Base-by-base conservation (phyloP, 2,888 invertebrate species). In the Schrankia costaestrigalis region DNA sequence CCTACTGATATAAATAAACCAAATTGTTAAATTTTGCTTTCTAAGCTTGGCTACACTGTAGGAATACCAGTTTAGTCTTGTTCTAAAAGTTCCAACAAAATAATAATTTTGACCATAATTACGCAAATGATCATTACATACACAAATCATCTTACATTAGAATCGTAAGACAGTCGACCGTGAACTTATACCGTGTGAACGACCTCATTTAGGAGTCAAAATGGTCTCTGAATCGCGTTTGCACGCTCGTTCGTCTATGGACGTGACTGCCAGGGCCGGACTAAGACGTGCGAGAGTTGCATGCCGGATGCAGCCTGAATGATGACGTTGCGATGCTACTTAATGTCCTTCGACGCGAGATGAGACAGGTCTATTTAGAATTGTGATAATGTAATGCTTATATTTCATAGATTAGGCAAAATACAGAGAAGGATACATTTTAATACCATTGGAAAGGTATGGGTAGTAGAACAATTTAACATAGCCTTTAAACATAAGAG, bases 131-230 rank as follows among this genome's bases (percentile, higher is more conserved):
- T 36, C 33, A 37, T 33, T 38, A 35, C 3, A 11, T 25, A 41
- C 24, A 35, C 3, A 26, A 33, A 14, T 43, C 55, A 48, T 51
- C 48, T 39, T 46, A 48, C 55, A 51, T 52, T 33, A 41, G 35
- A 26, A 25, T 48, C 36, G 42, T 45, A 30, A 44, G 44, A 42
- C 31, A 40, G 44, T 37, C 55, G 55, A 44, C 55, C 55, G 26
- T 55, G 55, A 55, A 55, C 55, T 41, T 46, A 19, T 27, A 38
- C 23, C 48, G 52, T 55, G 55, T 55, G 55, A 85, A 84, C 71
- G 83, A 84, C 81, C 85, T 81, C 85, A 77, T 81, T 84, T 81
- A 78, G 70, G 70, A 78, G 73, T 79, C 78, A 63, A 76, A 79
- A 81, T 76, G 71, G 61, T 75, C 70, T 73, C 67, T 67, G 64